phyloP scores from a whole-genome alignment of 2,888 invertebrate genomes.

The Allolobophora icterica region DNA sequence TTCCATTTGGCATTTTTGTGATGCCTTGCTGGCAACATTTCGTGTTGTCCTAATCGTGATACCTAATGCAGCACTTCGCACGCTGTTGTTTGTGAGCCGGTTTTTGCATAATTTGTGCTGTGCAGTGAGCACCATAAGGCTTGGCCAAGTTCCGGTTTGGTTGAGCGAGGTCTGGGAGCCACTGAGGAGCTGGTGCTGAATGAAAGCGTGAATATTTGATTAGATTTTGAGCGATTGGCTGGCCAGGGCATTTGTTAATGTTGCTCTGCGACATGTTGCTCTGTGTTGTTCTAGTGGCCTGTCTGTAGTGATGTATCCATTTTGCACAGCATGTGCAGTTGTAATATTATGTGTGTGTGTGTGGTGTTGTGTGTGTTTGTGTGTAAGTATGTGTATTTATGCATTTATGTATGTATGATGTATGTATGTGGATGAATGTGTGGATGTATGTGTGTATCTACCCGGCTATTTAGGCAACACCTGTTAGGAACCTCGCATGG shows the following conservation, averaged over 20 bases:
- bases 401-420: not conserved
- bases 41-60: not conserved
- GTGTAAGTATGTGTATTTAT: not conserved
- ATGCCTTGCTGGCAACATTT: not conserved
- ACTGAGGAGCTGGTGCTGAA: not conserved
- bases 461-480: not conserved
- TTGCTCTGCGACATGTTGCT: not conserved
- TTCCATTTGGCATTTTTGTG: not conserved
- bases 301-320: not conserved
- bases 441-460: not conserved
- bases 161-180: not conserved
- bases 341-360: not conserved
- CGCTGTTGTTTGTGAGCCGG: not conserved
- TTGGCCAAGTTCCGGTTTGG: not conserved
- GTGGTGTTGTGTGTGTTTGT: not conserved
- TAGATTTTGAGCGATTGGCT: conserved; percentile 14
- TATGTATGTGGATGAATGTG: not conserved
- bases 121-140: not conserved
- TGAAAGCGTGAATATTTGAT: conserved; percentile 11
- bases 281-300: not conserved
- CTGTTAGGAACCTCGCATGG: not conserved
- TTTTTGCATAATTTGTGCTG: not conserved
- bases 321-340: not conserved
- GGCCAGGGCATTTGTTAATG: not conserved
- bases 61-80: not conserved